Conservation (phyloP, 2,797 vertebrate species). For the Enteromius afrohamiltoni region DNA sequence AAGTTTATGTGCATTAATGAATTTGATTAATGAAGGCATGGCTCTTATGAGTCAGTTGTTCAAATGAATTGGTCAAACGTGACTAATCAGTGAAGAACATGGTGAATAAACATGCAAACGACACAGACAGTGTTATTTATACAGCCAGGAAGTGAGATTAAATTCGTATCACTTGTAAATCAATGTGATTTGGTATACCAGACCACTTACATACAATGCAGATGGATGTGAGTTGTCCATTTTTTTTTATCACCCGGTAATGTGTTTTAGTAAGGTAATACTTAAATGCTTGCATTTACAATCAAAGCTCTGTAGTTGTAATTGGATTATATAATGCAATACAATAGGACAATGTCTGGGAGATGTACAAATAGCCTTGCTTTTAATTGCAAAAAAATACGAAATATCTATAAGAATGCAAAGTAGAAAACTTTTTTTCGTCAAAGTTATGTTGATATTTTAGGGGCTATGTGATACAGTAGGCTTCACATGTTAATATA, state of each 20-base stretch:
- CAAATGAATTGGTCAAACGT: background rate
- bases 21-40: background rate
- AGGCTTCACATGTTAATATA: no score
- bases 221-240: background rate
- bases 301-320: background rate
- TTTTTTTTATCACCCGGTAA: background rate
- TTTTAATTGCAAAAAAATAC: background rate
- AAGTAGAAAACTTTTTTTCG: background rate
- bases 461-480: background rate
- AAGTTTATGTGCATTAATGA: background rate
- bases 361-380: background rate
- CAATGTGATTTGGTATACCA: background rate
- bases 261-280: background rate
- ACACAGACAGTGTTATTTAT: background rate
- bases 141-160: background rate
- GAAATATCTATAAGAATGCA: no score
- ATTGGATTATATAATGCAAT: background rate
- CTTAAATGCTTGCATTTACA: background rate
- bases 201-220: background rate
- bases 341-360: background rate
- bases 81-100: background rate
- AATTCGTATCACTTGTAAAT: background rate
- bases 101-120: background rate
- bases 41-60: background rate
- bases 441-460: background rate